A percentile compares a stretch with the other conserved stretches of the same genome.
Conservation (phyloP, 2,113 vertebrate species). For the Microcebus murinus region DNA sequence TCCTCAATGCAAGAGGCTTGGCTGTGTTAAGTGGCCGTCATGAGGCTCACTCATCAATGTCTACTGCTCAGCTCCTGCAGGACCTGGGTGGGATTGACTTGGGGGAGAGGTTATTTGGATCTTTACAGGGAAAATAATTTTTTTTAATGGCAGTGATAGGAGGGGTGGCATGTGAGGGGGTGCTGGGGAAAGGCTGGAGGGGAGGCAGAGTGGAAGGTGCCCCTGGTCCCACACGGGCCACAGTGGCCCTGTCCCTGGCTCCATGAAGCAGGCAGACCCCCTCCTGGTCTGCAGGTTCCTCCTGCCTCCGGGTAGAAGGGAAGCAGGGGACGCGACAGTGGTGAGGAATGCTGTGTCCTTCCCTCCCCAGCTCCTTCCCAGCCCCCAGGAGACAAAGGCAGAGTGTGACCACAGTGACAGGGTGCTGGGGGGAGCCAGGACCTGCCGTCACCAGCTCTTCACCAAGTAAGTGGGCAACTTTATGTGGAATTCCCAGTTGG, state of each 20-base stretch:
- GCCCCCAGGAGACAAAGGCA: neutral
- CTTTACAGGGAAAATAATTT: neutral
- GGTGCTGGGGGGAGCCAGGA: no score
- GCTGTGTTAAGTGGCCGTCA: neutral
- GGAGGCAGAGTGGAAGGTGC: neutral
- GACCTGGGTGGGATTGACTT: neutral
- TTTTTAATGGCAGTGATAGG: neutral
- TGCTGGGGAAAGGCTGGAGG: neutral
- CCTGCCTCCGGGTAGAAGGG: neutral
- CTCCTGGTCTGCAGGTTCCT: neutral
- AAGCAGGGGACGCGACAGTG: neutral
- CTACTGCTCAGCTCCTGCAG: neutral
- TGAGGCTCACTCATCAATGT: neutral
- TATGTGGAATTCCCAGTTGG: neutral
- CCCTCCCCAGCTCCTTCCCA: no score
- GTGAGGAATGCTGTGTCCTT: fast-evolving
- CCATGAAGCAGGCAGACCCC: no score
- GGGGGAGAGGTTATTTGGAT: neutral
- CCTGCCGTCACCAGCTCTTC: neutral
- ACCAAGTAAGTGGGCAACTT: neutral
- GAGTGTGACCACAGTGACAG: fast-evolving
- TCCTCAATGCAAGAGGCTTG: neutral
- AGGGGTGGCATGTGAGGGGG: no score
- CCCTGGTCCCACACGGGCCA: neutral
- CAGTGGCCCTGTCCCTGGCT: neutral